phyloP scores from a whole-genome alignment of 1,140 invertebrate genomes.

The Ceratoteleas bidentatus region DNA sequence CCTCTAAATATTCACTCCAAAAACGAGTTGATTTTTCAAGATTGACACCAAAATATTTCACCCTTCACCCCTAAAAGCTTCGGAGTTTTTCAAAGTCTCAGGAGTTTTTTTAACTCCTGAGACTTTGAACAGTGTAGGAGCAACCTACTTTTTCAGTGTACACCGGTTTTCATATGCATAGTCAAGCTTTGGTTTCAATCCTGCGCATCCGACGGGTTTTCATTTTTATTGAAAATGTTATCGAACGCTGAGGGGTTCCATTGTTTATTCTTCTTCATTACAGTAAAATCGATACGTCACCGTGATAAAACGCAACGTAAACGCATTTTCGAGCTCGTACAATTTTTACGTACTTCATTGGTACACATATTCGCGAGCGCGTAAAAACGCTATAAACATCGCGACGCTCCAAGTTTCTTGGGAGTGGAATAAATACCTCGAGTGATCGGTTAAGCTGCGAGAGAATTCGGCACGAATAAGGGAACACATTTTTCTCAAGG shows the following conservation, averaged over 20 bases:
- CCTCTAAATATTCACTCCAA: no score
- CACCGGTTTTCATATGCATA: no score
- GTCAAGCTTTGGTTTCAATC: conserved; percentile 9
- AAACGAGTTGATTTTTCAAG: no score
- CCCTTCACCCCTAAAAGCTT: no score
- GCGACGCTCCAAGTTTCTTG: conserved; percentile 43
- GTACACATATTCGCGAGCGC: conserved; percentile 23
- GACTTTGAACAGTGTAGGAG: no score
- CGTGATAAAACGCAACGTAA: conserved; percentile 21
- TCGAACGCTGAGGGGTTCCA: conserved; percentile 9
- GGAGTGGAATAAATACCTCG: conserved; percentile 57
- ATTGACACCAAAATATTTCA: no score
- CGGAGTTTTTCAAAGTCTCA: no score
- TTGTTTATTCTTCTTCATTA: conserved; percentile 42
- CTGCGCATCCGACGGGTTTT: conserved; percentile 6
- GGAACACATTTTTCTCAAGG: conserved; percentile 62
- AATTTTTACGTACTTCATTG: conserved; percentile 45
- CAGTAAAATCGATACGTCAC: conserved; percentile 32
- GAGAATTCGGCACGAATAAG: conserved; percentile 55
- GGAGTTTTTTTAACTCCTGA: no score
- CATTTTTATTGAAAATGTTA: conserved; percentile 11
- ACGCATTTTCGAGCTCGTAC: conserved; percentile 21
- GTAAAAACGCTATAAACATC: conserved; percentile 53
- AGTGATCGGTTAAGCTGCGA: conserved; percentile 47
- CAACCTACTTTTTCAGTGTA: no score